Evolutionary conservation across 2,797 vertebrate species (phyloP).

Genomic region (Pygocentrus nattereri): DNA sequence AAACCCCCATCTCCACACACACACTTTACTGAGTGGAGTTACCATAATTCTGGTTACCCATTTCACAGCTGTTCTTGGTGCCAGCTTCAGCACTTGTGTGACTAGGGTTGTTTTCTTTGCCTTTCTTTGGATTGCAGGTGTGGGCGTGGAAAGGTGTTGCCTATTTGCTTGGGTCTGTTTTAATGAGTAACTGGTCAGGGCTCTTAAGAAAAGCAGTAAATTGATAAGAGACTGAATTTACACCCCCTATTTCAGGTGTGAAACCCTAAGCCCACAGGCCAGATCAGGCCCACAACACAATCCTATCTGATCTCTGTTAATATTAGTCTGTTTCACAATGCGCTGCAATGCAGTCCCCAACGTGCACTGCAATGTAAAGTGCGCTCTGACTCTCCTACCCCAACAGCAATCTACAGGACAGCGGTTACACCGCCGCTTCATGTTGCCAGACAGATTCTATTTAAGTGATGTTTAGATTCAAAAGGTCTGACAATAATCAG

Average conservation of each 20-base stretch:
- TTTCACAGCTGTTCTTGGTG: background rate
- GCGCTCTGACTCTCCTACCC: no score
- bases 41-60: background rate
- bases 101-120: background rate
- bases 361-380: no score
- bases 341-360: no score
- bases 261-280: background rate
- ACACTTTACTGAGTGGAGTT: background rate
- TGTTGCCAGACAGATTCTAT: no score
- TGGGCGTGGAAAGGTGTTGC: background rate
- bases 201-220: constrained; percentile 31
- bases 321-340: no score
- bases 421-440: no score
- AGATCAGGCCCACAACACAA: no score
- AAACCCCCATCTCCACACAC: background rate
- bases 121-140: background rate
- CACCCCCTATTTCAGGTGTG: background rate
- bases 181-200: constrained; percentile 44
- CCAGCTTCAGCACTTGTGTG: background rate
- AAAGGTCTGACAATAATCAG: no score
- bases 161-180: constrained; percentile 41
- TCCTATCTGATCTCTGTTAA: no score
- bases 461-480: no score
- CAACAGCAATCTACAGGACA: no score
- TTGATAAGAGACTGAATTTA: background rate